Conservation (phyloP, 2,113 vertebrate species). For the Pionites leucogaster region DNA sequence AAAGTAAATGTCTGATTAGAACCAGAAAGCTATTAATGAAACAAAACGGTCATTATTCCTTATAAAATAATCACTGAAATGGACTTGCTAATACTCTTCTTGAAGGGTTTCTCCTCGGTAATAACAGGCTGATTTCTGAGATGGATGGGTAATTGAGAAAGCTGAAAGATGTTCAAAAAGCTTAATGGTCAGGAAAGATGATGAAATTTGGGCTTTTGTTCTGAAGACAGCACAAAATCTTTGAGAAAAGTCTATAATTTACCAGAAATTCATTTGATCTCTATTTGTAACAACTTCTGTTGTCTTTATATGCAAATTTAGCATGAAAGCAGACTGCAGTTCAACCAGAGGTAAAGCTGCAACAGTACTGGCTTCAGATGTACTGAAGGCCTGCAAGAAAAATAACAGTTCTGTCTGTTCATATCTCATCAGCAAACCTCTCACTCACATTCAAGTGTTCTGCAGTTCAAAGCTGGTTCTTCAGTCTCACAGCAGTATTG, state of each 20-base stretch:
- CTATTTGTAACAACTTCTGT: neutral
- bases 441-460: neutral
- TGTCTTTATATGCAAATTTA: neutral
- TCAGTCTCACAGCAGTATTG: neutral
- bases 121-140: neutral
- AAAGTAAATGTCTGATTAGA: conserved; percentile 47
- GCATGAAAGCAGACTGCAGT: neutral
- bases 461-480: neutral
- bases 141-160: neutral
- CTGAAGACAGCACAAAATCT: neutral
- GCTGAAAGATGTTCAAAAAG: neutral
- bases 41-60: conserved; percentile 33
- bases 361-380: neutral
- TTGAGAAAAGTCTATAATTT: neutral
- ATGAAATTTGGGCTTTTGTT: neutral
- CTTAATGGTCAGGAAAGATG: neutral
- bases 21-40: conserved; percentile 39
- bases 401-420: neutral
- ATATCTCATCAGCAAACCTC: neutral
- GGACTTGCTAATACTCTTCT: neutral
- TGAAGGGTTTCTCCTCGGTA: neutral
- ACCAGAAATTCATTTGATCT: neutral
- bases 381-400: neutral
- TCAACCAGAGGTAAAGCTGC: neutral
- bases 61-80: conserved; percentile 29